phyloP scores from a whole-genome alignment of 2,113 vertebrate genomes.

The Acanthochromis polyacanthus region DNA sequence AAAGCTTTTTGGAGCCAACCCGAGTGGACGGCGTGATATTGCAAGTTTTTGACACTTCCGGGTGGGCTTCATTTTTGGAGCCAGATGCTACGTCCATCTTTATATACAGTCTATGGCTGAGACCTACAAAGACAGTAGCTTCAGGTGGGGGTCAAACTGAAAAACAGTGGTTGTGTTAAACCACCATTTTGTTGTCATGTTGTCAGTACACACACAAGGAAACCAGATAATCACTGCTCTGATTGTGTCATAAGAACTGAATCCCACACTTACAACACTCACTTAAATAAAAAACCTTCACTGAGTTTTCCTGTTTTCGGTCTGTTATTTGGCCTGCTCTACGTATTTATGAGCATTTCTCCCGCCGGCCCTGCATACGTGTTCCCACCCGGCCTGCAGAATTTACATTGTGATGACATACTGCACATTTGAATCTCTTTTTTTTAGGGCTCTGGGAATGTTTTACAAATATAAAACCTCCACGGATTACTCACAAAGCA shows the following conservation, averaged over 20 bases:
- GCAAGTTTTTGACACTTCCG: no score
- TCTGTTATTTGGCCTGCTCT: background rate
- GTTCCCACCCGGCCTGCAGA: background rate
- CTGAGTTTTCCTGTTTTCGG: background rate
- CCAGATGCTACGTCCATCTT: no score
- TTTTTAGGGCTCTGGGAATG: background rate
- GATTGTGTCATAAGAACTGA: background rate
- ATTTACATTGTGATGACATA: background rate
- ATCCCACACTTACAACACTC: background rate
- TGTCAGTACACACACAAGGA: background rate
- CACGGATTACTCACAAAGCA: no score
- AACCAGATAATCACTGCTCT: background rate
- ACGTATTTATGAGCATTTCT: no score
- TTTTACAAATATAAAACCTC: background rate
- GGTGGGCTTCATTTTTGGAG: no score
- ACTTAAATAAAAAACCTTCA: background rate
- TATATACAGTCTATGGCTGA: no score
- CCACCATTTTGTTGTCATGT: no score
- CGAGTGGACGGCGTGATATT: no score
- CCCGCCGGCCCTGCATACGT: background rate
- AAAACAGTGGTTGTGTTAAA: no score
- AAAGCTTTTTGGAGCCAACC: no score
- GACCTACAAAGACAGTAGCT: no score
- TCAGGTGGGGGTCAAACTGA: no score
- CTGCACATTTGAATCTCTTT: background rate